Evolutionary conservation across 2,797 vertebrate genomes (phyloP).

Genomic region (Limosa lapponica): DNA sequence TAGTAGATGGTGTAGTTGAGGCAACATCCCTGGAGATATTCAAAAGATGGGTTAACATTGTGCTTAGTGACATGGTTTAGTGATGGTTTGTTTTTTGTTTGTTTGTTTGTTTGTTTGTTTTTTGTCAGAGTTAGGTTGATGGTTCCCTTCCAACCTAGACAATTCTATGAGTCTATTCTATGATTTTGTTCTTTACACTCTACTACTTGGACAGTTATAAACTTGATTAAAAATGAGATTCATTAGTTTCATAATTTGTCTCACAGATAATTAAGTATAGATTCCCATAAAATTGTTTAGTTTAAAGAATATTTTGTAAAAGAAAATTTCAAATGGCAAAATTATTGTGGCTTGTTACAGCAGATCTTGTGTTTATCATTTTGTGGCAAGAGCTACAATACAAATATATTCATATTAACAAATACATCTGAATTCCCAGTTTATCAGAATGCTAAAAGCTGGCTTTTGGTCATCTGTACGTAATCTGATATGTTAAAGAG

Average conservation of each 20-base stretch:
- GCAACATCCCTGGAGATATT: too few relatives aligned
- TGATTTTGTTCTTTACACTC: not conserved
- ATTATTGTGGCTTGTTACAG: not conserved
- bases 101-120: too few relatives aligned
- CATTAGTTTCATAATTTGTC: not conserved
- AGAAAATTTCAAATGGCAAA: not conserved
- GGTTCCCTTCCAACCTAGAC: too few relatives aligned
- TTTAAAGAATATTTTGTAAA: not conserved
- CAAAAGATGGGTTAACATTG: too few relatives aligned
- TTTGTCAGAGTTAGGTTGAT: too few relatives aligned
- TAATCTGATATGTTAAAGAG: not conserved
- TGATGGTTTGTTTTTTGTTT: too few relatives aligned
- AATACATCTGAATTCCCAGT: not conserved
- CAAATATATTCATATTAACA: not conserved
- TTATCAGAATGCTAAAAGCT: constrained; percentile 16
- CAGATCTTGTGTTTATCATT: not conserved
- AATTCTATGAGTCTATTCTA: too few relatives aligned
- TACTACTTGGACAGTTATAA: not conserved
- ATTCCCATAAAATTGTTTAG: not conserved
- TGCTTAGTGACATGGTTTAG: too few relatives aligned
- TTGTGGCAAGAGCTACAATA: not conserved
- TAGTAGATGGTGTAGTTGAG: not conserved
- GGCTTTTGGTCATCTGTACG: not conserved
- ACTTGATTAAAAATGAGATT: not conserved
- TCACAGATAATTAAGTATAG: not conserved